Conservation (phyloP, 2,797 vertebrate genomes). For the Meda fulgida region DNA sequence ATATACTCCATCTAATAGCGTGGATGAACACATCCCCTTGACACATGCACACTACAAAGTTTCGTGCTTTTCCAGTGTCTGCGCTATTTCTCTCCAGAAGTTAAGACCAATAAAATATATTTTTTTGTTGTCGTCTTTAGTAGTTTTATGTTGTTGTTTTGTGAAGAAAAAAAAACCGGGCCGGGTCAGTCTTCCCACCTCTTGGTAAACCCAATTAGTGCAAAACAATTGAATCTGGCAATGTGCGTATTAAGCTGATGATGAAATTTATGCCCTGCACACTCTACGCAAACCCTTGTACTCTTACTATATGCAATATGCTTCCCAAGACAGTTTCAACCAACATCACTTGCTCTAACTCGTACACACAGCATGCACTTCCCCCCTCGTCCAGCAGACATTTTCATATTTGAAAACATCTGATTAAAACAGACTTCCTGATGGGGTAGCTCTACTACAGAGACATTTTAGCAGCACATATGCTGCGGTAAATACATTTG, state of each 20-base stretch:
- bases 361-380: not conserved
- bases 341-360: not conserved
- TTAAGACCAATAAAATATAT: not conserved
- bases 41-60: not conserved
- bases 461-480: not conserved
- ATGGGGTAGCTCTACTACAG: not conserved
- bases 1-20: not conserved
- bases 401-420: slow-evolving; percentile 41
- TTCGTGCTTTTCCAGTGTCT: not conserved
- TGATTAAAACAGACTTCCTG: slow-evolving; percentile 44
- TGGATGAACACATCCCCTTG: not conserved
- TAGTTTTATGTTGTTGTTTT: not conserved
- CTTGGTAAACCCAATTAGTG: not conserved
- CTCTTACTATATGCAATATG: not conserved
- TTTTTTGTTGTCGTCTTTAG: not conserved
- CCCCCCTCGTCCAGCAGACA: not conserved
- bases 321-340: not conserved
- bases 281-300: not conserved
- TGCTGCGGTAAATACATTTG: slow-evolving; percentile 18
- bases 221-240: not conserved
- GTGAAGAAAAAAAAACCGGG: not conserved
- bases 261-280: not conserved
- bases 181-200: not conserved
- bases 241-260: not conserved
- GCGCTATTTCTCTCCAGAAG: not conserved